Evolutionary conservation across 2,888 invertebrate species (phyloP).

Genomic region (Bursaphelenchus okinawaensis): DNA sequence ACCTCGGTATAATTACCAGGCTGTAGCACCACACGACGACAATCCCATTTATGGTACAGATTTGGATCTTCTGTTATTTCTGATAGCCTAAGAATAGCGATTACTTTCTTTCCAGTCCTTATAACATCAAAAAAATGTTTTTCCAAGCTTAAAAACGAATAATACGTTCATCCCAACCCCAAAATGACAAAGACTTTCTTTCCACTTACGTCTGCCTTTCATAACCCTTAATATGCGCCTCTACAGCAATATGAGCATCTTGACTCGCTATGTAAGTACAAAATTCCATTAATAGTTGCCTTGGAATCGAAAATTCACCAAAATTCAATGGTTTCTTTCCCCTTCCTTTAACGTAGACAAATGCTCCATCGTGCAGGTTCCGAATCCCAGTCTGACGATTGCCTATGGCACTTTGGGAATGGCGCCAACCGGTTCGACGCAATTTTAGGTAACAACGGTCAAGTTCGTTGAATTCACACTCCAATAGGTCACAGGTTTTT

Average conservation of each 20-base stretch:
- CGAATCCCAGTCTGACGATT: conserved; percentile 29
- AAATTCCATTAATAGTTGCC: conserved; percentile 39
- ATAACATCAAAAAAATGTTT: no score
- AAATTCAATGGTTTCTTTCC: conserved; percentile 30
- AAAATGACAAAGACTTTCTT: no score
- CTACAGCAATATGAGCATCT: conserved; percentile 26
- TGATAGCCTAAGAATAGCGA: conserved; percentile 12
- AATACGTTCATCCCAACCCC: no score
- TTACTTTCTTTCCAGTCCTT: not conserved
- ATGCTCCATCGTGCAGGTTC: conserved; percentile 28
- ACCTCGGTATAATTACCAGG: conserved; percentile 32
- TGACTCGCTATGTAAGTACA: conserved; percentile 35
- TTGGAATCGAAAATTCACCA: conserved; percentile 27
- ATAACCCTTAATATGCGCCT: conserved; percentile 4
- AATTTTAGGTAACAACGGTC: conserved; percentile 15
- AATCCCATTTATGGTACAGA: conserved; percentile 29
- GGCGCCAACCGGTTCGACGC: conserved; percentile 20
- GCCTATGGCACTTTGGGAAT: conserved; percentile 16
- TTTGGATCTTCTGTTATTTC: conserved; percentile 10
- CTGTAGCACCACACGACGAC: conserved; percentile 30
- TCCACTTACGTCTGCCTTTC: not conserved
- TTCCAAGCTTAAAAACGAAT: no score
- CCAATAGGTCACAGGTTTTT: conserved; percentile 29
- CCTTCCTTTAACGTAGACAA: conserved; percentile 36
- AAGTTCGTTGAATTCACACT: conserved; percentile 39